Base-by-base conservation (phyloP, 1,140 invertebrate genomes). In the Orius insidiosus region DNA sequence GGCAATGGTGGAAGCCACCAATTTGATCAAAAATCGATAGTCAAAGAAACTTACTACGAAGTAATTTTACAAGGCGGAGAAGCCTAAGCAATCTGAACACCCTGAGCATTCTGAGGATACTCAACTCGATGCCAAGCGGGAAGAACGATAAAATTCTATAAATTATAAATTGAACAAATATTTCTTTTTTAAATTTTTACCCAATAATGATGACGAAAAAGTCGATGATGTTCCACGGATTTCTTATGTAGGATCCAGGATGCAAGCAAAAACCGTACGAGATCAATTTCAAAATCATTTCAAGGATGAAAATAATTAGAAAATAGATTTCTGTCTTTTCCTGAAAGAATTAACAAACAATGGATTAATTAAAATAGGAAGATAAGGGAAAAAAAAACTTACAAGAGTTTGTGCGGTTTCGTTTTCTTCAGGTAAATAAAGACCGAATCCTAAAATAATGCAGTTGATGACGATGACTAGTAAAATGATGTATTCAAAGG, bases 171-270 rank as follows among this genome's bases (percentile, higher is more conserved):
- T n/a, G n/a, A 39, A 7, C n/a, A n/a, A n/a, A n/a, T n/a, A n/a
- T n/a, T n/a, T n/a, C n/a, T n/a, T n/a, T n/a, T n/a, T n/a, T n/a
- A n/a, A n/a, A n/a, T n/a, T n/a, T n/a, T n/a, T 34, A 51, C 49
- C 49, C 49, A 11, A 51, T 42, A 44, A 51, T 40, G 16, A 51
- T 51, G 35, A 51, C 45, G 32, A 44, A 47, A 45, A 51, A 51
- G 30, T 51, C 49, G 8, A 51, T 43, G 6, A 51, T 10, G 33
- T 51, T 51, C 49, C 49, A 51, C 7, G 49, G 49, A 16, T 51
- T 51, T 9, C 49, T 37, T 2, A 51, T 33, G 41, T 51, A 51
- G 2, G 49, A 43, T 4, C 49, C 49, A 5, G 49, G 49, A 40
- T 51, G 49, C 1, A 51, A 32, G 2, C 19, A 45, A 31, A 51